Evolutionary conservation across 2,888 invertebrate species (phyloP), one percentile per base, ranked within the genome.

Genomic region (Papilio protenor): DNA sequence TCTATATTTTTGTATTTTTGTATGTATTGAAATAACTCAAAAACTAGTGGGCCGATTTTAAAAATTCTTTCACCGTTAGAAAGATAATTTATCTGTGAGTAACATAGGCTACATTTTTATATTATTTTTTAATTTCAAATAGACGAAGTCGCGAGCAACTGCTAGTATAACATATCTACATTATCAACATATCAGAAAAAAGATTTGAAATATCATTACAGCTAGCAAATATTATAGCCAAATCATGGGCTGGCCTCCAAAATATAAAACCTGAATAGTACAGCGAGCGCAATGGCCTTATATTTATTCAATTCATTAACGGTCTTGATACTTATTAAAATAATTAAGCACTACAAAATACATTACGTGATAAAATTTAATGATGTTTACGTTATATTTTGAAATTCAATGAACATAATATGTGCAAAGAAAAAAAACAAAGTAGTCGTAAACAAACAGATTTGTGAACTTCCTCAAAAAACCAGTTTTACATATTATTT

Each of bases 271-370:
- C 23, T 61, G 61, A 23, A 59, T 27, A 27, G 12, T 27, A 27
- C 6, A 33, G 16, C 33, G 16, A 61, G 27, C 12, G 40, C 45
- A 66, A 66, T 45, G 40, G 40, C 66, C 45, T 69, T 69, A 12
- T 69, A 66, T 40, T 69, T 69, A 69, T 45, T 33, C 61, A 61
- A 27, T 45, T 40, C 40, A 69, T 69, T 21, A 69, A 64, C 10
- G 11, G 18, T 1, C 40, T 6, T 64, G 18, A 64, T 10, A 33
- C 64, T 33, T n/a, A 40, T 64, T 64, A 64, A 40, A 64, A 11
- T 64, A 69, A 69, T 69, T 45, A 69, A n/a, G 45, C 45, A 69
- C 40, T 69, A 45, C 21, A 69, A 66, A 69, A 69, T 45, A 69
- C 40, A 45, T 69, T 69, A 69, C 40, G n/a, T 69, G 66, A 69